Conservation (phyloP, 2,113 vertebrate species). For the Chunga burmeisteri region DNA sequence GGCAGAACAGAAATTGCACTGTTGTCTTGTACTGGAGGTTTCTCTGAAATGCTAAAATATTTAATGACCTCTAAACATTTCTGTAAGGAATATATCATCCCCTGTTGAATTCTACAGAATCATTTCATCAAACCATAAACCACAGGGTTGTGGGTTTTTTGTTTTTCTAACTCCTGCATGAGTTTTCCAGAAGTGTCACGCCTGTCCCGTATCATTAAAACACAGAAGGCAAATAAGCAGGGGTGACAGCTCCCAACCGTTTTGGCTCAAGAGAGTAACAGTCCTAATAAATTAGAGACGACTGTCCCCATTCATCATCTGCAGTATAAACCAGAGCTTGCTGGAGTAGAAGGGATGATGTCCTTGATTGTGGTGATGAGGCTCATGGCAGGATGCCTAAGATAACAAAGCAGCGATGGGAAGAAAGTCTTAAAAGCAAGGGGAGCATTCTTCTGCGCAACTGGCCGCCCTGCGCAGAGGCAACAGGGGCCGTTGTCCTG, state of each 20-base stretch:
- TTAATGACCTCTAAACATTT: not conserved
- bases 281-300: not conserved
- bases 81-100: not conserved
- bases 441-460: accelerated
- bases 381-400: not conserved
- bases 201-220: not conserved
- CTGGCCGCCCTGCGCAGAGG: accelerated
- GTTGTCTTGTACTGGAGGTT: not conserved
- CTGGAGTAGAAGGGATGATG: not conserved
- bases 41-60: not conserved
- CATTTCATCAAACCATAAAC: not conserved
- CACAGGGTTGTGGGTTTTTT: not conserved
- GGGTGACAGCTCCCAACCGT: not conserved
- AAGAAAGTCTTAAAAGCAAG: not conserved
- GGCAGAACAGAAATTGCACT: not conserved
- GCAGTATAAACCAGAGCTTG: not conserved
- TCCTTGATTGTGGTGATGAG: not conserved
- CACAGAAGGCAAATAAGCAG: not conserved
- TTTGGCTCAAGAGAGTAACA: not conserved
- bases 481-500: accelerated
- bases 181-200: not conserved
- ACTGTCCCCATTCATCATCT: not conserved
- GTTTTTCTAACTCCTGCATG: not conserved
- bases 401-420: not conserved
- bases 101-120: not conserved